Percentiles rank a stretch among this genome's conserved stretches.
phyloP scores from a whole-genome alignment of 2,888 invertebrate species.

The Ctenicera cuprea region DNA sequence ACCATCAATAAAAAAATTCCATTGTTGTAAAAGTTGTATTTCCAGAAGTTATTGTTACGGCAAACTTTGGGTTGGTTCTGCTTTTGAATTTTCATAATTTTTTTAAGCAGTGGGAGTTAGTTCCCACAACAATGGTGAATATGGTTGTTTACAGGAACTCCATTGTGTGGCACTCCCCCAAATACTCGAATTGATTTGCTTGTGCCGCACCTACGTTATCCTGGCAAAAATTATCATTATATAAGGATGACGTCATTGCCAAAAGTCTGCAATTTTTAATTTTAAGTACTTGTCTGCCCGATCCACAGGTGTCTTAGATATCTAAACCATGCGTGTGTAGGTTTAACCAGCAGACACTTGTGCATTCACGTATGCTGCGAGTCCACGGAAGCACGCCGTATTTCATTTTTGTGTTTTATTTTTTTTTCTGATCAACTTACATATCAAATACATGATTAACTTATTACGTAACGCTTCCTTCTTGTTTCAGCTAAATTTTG shows the following conservation, averaged over 20 bases:
- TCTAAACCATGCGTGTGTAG: conserved; percentile 37
- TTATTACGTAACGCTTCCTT: conserved; percentile 33
- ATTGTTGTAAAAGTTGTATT: too few relatives aligned
- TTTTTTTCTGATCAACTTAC: conserved; percentile 13
- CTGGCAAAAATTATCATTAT: conserved; percentile 46
- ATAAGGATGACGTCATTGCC: conserved; percentile 55
- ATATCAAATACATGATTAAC: conserved; percentile 22
- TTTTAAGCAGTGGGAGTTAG: too few relatives aligned
- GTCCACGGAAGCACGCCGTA: conserved; percentile 37
- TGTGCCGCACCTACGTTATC: conserved; percentile 42
- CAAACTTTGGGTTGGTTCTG: too few relatives aligned
- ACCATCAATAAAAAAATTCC: too few relatives aligned
- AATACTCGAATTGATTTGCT: not conserved
- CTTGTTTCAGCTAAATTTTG: not conserved
- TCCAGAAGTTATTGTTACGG: too few relatives aligned
- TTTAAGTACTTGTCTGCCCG: conserved; percentile 45
- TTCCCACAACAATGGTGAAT: too few relatives aligned
- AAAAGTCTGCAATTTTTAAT: conserved; percentile 54
- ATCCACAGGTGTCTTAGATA: conserved; percentile 50
- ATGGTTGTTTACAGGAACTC: too few relatives aligned
- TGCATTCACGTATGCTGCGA: conserved; percentile 27
- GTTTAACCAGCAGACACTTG: conserved; percentile 34
- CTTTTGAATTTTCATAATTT: too few relatives aligned
- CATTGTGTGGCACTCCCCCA: too few relatives aligned
- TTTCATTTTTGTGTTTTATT: conserved; percentile 21